Conservation (phyloP, 2,113 vertebrate genomes). For the Zosterops lateralis region DNA sequence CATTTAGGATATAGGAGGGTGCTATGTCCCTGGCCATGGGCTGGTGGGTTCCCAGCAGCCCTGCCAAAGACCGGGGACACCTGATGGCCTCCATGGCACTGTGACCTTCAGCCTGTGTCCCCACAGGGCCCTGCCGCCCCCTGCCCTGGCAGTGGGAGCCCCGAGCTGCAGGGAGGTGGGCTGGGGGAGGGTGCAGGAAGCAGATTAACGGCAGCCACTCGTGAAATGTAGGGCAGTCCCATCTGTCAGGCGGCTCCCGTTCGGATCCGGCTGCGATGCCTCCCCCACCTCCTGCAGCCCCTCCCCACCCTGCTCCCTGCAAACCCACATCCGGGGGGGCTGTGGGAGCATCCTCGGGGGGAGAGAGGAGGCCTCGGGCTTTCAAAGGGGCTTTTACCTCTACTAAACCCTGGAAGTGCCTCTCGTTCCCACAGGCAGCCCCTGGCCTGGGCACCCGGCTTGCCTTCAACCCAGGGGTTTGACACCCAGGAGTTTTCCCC, state of each 20-base stretch:
- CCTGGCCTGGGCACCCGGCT: rapidly evolving
- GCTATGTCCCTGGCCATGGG: not conserved
- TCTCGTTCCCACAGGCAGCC: not conserved
- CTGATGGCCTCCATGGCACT: rapidly evolving
- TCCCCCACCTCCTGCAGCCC: not conserved
- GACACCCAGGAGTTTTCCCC: not conserved
- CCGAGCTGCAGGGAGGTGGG: not conserved
- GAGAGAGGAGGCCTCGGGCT: not conserved
- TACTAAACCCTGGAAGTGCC: not conserved
- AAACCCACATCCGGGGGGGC: not conserved
- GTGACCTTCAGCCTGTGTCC: rapidly evolving
- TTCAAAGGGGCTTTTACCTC: not conserved
- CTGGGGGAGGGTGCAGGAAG: conserved; percentile 9
- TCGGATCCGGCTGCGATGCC: not conserved
- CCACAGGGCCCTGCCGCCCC: not conserved
- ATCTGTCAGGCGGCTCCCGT: conserved; percentile 31
- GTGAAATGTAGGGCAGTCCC: conserved; percentile 54
- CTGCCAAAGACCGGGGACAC: not conserved
- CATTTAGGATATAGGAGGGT: rapidly evolving
- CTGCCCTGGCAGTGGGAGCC: rapidly evolving
- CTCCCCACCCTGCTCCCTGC: not conserved
- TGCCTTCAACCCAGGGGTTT: rapidly evolving
- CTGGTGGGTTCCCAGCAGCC: not conserved
- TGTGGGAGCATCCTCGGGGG: not conserved
- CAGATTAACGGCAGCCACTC: conserved; percentile 20